Base-by-base conservation (phyloP, 2,797 vertebrate species). In the Acrossocheilus wenchowensis region DNA sequence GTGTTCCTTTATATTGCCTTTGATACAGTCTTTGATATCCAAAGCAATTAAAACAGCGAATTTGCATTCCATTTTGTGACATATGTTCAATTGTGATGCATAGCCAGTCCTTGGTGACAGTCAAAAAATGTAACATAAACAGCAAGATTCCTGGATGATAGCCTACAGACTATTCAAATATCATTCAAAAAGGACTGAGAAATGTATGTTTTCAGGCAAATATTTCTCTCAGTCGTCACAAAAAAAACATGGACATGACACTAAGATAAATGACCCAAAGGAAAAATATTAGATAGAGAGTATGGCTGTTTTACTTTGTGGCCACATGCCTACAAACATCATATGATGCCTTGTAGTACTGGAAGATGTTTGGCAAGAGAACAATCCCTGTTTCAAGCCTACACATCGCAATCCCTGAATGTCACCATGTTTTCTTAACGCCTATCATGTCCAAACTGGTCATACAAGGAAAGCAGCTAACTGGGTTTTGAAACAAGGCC, bases 261-360 rank as follows among this genome's bases (percentile, higher is more conserved):
- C 69, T n/a, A 81, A 52, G 78, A 86, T 75, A 41, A 66, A 43
- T 69, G 66, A 36, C 50, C 50, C 12, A 57, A 81, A 87, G 66
- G 73, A 14, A 82, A 85, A 80, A 83, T 0, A 89, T 71, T 4
- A 89, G 92, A 93, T 90, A 92, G 89, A 90, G 41, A 89, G 66
- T 83, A 21, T 52, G 77, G 87, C 91, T 93, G 89, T 92, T 81
- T 90, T 84, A 74, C 71, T 86, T 86, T 91, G 89, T 75, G 75
- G 90, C 93, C 93, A 93, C 92, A 93, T 93, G 93, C 84, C 48
- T 85, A 39, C 87, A 62, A 54, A 87, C 88, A 89, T 93, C 91
- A 91, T 91, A 92, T 93, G 94, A 94, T 90, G 89, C 84, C 71
- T 91, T 89, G 87, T 81, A 83, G 48, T 77, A 41, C 68, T 72